phyloP scores from a whole-genome alignment of 2,888 invertebrate species.

The Panopea generosa region DNA sequence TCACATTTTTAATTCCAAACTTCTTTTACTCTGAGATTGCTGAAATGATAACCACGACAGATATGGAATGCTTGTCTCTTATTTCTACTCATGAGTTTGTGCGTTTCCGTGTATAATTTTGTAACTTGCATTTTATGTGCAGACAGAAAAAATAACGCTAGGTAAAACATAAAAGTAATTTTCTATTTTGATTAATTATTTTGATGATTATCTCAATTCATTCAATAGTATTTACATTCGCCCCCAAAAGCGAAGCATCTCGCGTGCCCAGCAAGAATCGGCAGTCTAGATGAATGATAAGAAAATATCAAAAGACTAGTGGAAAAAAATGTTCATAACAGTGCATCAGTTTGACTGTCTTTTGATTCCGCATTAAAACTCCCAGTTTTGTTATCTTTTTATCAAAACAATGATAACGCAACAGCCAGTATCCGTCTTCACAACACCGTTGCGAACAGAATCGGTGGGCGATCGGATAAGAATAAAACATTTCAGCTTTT shows the following conservation, averaged over 20 bases:
- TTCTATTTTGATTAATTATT: no score
- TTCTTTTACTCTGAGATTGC: no score
- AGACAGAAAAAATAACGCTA: no score
- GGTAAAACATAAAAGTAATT: no score
- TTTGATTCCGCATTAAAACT: slow-evolving; percentile 7
- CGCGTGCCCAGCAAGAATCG: not conserved
- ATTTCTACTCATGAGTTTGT: no score
- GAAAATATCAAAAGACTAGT: slow-evolving; percentile 5
- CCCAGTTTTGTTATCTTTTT: not conserved
- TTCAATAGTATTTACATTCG: no score
- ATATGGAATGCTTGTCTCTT: no score
- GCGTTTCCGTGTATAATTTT: no score
- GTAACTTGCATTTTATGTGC: no score
- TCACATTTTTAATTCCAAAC: no score
- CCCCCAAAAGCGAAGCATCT: slow-evolving; percentile 1
- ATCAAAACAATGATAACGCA: slow-evolving; percentile 2
- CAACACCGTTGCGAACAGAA: not conserved
- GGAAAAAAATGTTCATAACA: not conserved
- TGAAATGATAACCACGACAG: no score
- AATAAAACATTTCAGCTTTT: slow-evolving; percentile 3
- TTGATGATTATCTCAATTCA: no score
- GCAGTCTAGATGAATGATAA: not conserved
- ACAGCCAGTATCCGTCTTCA: not conserved
- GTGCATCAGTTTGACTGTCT: slow-evolving; percentile 2
- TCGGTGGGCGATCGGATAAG: not conserved